These are phyloP conservation scores for Trachelus tabidus DNA, from an alignment of 2,888 invertebrate genomes.

Conservation along the genomic window DNA sequence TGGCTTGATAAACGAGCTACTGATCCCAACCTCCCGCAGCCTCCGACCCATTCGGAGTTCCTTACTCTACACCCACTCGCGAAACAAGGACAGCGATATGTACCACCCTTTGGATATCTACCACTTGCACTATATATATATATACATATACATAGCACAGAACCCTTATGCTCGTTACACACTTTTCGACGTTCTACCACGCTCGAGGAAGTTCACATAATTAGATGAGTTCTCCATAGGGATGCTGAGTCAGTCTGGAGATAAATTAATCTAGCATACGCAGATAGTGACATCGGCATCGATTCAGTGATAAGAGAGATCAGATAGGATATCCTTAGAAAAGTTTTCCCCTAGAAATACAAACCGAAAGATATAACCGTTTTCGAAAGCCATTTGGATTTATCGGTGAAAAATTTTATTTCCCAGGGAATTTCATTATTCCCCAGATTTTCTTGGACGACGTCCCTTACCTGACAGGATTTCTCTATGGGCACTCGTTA, in stretches of 20 bases:
- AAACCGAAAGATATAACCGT: not conserved
- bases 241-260: not conserved
- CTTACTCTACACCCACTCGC: not conserved
- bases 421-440: not conserved
- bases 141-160: not conserved
- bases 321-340: not conserved
- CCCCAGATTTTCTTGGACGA: constrained; percentile 1
- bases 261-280: not conserved
- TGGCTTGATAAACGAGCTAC: constrained; percentile 57
- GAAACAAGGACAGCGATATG: constrained; percentile 1
- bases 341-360: not conserved
- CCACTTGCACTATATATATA: not conserved
- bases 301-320: not conserved
- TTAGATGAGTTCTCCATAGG: not conserved
- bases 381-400: not conserved
- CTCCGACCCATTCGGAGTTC: not conserved
- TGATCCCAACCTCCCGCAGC: constrained; percentile 37
- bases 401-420: not conserved
- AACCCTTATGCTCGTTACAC: not conserved
- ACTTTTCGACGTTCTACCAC: not conserved
- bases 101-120: not conserved
- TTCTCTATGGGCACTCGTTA: constrained; percentile 33
- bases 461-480: constrained; percentile 29
- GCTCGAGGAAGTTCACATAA: not conserved
- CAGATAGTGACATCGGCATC: not conserved